Base-by-base conservation (phyloP, 2,113 vertebrate species). In the Cacatua alba region DNA sequence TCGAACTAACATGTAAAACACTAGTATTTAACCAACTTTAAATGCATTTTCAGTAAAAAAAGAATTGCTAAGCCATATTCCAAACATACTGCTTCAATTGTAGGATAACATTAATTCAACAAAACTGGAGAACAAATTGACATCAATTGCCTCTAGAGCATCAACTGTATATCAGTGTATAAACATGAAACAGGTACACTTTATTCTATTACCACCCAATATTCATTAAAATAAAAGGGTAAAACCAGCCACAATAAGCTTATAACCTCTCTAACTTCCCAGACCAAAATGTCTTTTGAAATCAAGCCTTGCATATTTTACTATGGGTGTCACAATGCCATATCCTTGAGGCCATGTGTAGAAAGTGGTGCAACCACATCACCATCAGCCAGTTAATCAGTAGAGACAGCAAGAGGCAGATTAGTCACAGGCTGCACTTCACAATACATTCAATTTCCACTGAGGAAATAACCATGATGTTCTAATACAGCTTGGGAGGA, bases 401-500 rank as follows among this genome's bases (percentile, higher is more conserved):
- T 5, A 90, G 60, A 79, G 95, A 97, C 95, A 97, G 95, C 87
- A 70, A 95, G 94, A 92, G 92, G 92, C 21, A 59, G 74, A 97
- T 96, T 97, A 98, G 92, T 97, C 95, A 96, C 86, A 91, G 87
- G 81, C 84, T 81, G 43, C 78, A 89, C 95, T 96, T 96, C 93
- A 97, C 94, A 96, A 95, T 70, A 51, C 63, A 94, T 93, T 78
- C 93, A 53, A 29, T 90, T 86, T 71, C 82, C 35, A 13, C 71
- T 6, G 20, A 81, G 53, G 51, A 95, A 92, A 95, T 44, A 91
- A 59, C 64, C 84, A 26, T 43, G 79, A 92, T 90, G 11, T 88
- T 92, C 88, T 82, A 41, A 71, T n/a, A 44, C 77, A 92, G 72
- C 84, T 93, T 71, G 28, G 52, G 37, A 68, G 29, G 31, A n/a